Evolutionary conservation across 2,797 vertebrate species (phyloP).

Genomic region (Molothrus ater): DNA sequence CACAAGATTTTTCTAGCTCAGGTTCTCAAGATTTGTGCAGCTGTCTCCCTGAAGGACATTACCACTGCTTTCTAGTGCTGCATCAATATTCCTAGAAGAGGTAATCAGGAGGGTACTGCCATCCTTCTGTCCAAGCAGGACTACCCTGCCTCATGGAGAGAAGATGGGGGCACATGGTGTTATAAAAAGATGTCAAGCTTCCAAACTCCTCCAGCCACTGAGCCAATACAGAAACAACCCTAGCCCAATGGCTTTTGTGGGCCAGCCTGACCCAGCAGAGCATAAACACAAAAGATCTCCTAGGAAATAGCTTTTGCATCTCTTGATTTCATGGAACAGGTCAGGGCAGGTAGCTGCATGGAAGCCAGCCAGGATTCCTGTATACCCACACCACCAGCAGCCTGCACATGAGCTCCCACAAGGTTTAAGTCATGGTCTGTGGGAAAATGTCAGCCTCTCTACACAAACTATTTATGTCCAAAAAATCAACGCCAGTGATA

Average conservation of each 20-base stretch:
- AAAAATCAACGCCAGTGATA: not conserved
- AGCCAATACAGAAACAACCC: not conserved
- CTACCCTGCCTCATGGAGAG: not conserved
- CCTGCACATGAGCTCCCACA: not conserved
- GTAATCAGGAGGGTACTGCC: not conserved
- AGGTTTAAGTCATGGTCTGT: constrained; percentile 16
- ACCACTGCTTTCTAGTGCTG: not conserved
- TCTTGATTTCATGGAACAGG: constrained; percentile 15
- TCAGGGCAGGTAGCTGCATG: constrained; percentile 2
- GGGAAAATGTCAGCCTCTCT: not conserved
- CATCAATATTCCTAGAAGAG: not conserved
- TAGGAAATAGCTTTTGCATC: constrained; percentile 30
- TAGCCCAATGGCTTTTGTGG: not conserved
- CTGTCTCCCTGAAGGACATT: not conserved
- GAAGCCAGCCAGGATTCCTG: constrained; percentile 30
- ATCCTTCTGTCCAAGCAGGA: not conserved
- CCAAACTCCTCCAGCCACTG: not conserved
- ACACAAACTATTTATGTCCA: not conserved
- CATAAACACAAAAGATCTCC: not conserved
- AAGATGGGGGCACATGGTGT: not conserved
- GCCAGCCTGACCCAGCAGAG: not conserved
- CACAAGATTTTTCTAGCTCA: not conserved
- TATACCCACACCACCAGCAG: constrained; percentile 1
- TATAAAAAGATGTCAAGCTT: not conserved
- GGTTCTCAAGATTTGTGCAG: not conserved